These are phyloP conservation scores for Porites cylindrica DNA, from an alignment of 92 coral and sea anemone species.

Conservation along the genomic window DNA sequence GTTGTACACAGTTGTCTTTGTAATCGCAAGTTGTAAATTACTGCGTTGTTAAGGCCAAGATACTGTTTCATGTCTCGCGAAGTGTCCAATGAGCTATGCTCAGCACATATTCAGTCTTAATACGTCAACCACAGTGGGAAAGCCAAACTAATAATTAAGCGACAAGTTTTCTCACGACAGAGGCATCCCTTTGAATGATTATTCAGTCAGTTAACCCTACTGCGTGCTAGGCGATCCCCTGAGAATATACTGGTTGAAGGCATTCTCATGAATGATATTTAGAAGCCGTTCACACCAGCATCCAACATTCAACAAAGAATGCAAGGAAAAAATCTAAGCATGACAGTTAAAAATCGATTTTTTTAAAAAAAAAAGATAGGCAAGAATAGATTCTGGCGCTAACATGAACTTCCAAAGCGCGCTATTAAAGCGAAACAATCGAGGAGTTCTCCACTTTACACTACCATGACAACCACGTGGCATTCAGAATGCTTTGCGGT, in stretches of 20 bases:
- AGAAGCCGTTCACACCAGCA: not conserved
- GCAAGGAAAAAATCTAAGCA: no score
- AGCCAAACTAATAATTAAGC: not conserved
- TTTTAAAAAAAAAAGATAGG: not conserved
- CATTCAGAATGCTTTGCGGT: constrained; percentile 35
- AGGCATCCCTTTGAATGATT: not conserved
- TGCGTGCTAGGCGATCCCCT: no score
- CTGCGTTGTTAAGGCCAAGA: no score
- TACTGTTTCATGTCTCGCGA: no score
- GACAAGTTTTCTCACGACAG: constrained; percentile 21
- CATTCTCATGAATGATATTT: not conserved
- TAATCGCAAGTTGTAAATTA: no score
- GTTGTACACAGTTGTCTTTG: no score
- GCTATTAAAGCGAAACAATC: not conserved
- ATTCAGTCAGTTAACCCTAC: no score
- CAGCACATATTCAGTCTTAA: not conserved
- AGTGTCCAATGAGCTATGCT: not conserved
- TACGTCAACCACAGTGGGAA: not conserved
- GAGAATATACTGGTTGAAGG: not conserved
- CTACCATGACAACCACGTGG: constrained; percentile 11
- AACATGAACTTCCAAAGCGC: not conserved
- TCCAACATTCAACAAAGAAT: no score
- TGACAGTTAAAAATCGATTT: not conserved
- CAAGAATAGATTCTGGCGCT: not conserved
- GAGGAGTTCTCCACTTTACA: constrained; percentile 3